Evolutionary conservation across 2,113 vertebrate species (phyloP), one percentile per base, ranked within the genome.

Genomic region (Anseranas semipalmata): DNA sequence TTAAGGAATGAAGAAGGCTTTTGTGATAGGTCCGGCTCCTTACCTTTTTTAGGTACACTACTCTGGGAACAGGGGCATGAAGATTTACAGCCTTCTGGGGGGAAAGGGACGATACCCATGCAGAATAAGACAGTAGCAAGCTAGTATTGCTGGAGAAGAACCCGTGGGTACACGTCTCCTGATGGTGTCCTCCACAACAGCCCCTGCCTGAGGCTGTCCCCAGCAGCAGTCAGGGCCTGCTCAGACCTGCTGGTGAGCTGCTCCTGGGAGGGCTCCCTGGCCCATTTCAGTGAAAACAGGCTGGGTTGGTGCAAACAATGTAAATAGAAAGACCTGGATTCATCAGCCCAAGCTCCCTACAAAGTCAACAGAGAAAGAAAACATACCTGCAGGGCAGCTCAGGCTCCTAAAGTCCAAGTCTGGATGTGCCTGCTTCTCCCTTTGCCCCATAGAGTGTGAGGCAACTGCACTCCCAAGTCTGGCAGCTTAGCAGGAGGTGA

Each of bases 61-160:
- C 32, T 72, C 1, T 4, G 22, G 5, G 25, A 39, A 43, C 9
- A 27, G 14, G 0, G 0, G 18, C 41, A 60, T 1, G 2, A 21
- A 13, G 8, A 4, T 70, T 43, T 50, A 35, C 0, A 0, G 32
- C 8, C 25, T 55, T 48, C 43, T 21, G 15, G 11, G 21, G 7
- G 15, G 21, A 14, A 60, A 63, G 59, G 3, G 4, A 12, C 59
- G 35, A 50, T 32, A 35, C 39, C 41, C 35, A 22, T 13, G 18
- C 75, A 8, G 14, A 88, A 56, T n/a, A 87, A 33, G 32, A 16
- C 1, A 74, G 39, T 28, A 83, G 45, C 18, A 75, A 66, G 56
- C 1, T 66, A 45, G n/a, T 41, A 16, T 43, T 80, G 32, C 32
- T 39, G 66, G 18, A 19, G 13, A 7, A 33, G 45, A 50, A 62